Evolutionary conservation across 2,888 invertebrate genomes (phyloP).

Genomic region (Pristionchus maxplancki): DNA sequence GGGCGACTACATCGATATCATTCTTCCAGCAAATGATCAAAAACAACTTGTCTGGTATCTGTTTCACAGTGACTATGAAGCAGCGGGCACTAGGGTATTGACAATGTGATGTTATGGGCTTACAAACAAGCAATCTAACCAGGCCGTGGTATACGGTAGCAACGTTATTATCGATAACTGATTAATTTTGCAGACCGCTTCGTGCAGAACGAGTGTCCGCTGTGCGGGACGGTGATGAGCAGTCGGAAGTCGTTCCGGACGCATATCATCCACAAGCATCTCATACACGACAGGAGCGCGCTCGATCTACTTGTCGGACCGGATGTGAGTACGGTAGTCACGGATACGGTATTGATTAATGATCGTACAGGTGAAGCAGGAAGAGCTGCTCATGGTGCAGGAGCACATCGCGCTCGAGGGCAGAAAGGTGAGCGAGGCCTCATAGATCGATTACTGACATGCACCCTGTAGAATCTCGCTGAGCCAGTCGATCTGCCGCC

Average conservation of each 20-base stretch:
- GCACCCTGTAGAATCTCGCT: neutral
- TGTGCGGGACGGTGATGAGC: constrained; percentile 45
- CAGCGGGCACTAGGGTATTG: too few species aligned
- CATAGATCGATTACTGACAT: neutral
- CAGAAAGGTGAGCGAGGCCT: neutral
- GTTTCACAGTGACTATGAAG: too few species aligned
- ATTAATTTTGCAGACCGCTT: constrained; percentile 12
- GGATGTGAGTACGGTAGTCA: constrained; percentile 4
- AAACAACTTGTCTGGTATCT: too few species aligned
- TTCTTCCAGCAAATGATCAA: too few species aligned
- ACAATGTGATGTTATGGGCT: too few species aligned
- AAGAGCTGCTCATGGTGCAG: constrained; percentile 41
- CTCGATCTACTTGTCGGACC: constrained; percentile 40
- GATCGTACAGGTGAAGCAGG: constrained; percentile 33
- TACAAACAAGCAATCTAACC: too few species aligned
- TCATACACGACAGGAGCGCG: neutral
- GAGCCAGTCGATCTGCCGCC: neutral
- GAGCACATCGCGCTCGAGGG: constrained; percentile 45
- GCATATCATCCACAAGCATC: constrained; percentile 46
- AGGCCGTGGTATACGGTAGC: neutral
- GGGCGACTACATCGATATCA: too few species aligned
- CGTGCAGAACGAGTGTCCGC: constrained; percentile 36
- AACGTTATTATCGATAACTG: neutral
- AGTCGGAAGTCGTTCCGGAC: constrained; percentile 51
- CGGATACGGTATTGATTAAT: neutral